Evolutionary conservation across 2,797 vertebrate genomes (phyloP).

Genomic region (Sebastes iracundus): DNA sequence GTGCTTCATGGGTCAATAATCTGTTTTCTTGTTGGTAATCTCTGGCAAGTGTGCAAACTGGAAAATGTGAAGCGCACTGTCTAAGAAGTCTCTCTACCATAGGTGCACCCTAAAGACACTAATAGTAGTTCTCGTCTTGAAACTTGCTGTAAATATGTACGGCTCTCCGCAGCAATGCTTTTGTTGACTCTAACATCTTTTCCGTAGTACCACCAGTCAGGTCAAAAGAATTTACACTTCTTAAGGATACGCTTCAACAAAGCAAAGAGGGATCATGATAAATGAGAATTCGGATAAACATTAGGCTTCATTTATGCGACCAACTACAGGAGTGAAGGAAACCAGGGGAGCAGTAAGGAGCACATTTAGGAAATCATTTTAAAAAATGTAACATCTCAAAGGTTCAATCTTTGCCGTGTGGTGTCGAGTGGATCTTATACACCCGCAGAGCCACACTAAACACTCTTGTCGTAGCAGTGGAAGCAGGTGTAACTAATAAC

Average conservation of each 20-base stretch:
- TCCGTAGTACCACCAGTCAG: not conserved
- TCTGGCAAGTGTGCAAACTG: not conserved
- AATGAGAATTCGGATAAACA: not conserved
- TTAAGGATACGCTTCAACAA: not conserved
- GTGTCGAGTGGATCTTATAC: not conserved
- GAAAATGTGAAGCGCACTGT: not conserved
- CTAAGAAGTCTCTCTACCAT: not conserved
- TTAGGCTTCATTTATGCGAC: no score
- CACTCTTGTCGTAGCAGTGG: not conserved
- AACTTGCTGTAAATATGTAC: not conserved
- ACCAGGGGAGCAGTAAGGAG: not conserved
- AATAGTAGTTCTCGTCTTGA: not conserved
- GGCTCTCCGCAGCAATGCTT: not conserved
- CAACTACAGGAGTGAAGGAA: not conserved
- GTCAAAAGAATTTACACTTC: not conserved
- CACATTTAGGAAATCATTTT: not conserved
- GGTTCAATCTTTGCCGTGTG: not conserved
- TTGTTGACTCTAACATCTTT: not conserved
- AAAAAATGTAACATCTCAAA: not conserved
- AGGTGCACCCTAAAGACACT: not conserved
- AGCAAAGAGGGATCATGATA: not conserved
- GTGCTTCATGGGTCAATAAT: conserved; percentile 9
- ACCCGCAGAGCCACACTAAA: not conserved
- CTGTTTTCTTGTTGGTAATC: conserved; percentile 12
- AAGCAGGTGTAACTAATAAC: conserved; percentile 15